Evolutionary conservation across 2,888 invertebrate species (phyloP).

Genomic region (Rhagonycha lutea): DNA sequence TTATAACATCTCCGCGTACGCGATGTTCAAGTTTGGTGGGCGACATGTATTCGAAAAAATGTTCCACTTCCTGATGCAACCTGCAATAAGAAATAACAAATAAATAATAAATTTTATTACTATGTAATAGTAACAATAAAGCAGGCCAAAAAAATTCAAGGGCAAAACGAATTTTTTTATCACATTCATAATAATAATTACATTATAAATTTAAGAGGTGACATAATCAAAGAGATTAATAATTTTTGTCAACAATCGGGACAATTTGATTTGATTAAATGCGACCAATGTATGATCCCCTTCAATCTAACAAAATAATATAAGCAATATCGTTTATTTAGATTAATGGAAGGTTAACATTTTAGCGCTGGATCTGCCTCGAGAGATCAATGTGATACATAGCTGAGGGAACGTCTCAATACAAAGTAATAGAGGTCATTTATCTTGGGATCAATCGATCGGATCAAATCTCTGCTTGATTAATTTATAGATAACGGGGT

Average conservation of each 20-base stretch:
- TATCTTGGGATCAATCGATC: no score
- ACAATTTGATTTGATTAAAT: neutral
- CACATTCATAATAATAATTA: neutral
- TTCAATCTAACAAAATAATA: neutral
- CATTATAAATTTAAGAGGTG: neutral
- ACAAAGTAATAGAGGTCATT: no score
- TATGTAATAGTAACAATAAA: neutral
- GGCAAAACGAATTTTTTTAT: neutral
- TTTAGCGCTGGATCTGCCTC: no score
- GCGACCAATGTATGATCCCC: neutral
- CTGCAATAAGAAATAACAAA: conserved; percentile 57
- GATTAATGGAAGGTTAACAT: no score
- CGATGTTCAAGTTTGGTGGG: conserved; percentile 90
- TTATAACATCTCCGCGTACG: conserved; percentile 86
- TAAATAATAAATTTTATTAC: no score
- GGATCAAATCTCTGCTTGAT: no score
- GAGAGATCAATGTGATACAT: no score
- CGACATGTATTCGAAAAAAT: conserved; percentile 94
- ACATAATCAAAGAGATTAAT: neutral
- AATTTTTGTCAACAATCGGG: neutral
- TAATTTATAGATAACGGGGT: no score
- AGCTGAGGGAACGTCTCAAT: no score
- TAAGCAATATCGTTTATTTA: no score
- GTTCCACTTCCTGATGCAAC: conserved; percentile 95
- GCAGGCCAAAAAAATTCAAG: neutral